Conservation (phyloP, 2,888 invertebrate species). For the Cyclophora albipunctata region DNA sequence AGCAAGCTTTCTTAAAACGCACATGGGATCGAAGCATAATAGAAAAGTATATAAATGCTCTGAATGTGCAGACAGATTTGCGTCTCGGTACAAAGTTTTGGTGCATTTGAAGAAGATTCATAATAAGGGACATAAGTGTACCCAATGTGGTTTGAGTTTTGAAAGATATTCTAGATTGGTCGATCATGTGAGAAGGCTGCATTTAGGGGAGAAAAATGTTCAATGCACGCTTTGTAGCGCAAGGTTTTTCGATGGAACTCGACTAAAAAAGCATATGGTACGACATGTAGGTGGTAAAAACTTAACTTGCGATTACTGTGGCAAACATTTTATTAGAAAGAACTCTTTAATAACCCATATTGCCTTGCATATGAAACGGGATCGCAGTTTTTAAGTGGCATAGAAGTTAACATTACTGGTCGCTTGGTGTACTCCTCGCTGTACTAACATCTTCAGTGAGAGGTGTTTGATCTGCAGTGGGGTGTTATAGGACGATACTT, state of each 20-base stretch:
- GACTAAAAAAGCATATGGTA: conserved; percentile 58
- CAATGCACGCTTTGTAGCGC: conserved; percentile 47
- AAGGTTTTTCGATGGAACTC: conserved; percentile 44
- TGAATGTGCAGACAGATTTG: conserved; percentile 48
- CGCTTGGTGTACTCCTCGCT: no score
- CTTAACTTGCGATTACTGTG: conserved; percentile 74
- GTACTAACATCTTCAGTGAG: no score
- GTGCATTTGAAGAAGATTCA: conserved; percentile 44
- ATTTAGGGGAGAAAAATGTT: conserved; percentile 55
- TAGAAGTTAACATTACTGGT: no score
- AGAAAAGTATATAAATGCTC: conserved; percentile 28
- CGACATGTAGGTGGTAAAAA: conserved; percentile 67
- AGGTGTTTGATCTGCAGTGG: no score
- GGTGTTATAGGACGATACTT: no score
- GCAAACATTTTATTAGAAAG: conserved; percentile 73
- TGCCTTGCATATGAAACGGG: conserved; percentile 36
- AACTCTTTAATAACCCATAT: conserved; percentile 75
- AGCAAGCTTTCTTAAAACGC: conserved; percentile 1
- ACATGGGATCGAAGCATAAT: conserved; percentile 9
- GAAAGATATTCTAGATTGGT: conserved; percentile 49
- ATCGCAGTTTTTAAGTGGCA: no score
- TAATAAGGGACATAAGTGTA: conserved; percentile 45
- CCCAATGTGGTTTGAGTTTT: conserved; percentile 45
- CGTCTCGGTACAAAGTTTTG: conserved; percentile 42
- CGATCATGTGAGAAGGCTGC: conserved; percentile 46